phyloP scores from a whole-genome alignment of 2,113 vertebrate species.

The Pachycephala philippinensis region DNA sequence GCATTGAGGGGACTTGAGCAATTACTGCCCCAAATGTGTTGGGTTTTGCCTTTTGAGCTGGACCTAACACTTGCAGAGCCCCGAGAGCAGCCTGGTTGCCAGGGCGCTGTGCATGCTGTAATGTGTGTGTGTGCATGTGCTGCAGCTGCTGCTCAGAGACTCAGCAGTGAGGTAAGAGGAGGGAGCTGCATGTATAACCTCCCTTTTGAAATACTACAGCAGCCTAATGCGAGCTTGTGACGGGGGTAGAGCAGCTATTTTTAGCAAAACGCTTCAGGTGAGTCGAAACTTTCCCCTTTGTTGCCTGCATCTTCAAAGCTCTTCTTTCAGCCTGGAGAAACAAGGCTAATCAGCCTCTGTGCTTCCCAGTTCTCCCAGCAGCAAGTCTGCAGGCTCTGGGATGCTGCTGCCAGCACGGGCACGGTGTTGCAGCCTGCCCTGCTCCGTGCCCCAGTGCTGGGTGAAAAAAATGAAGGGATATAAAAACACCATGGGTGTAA shows the following conservation, averaged over 20 bases:
- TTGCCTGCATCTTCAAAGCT: constrained; percentile 44
- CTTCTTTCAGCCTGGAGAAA: constrained; percentile 3
- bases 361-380: not conserved
- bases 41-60: not conserved
- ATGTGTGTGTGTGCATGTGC: not conserved
- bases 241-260: constrained; percentile 10
- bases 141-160: not conserved
- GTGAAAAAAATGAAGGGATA: not conserved
- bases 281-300: constrained; percentile 1
- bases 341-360: not conserved
- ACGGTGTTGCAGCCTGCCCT: not conserved
- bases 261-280: constrained; percentile 41
- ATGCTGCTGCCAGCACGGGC: not conserved
- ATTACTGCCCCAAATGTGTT: not conserved
- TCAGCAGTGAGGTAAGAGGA: not conserved
- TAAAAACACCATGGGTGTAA: not conserved
- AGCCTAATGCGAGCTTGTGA: not conserved
- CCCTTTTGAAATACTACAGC: not conserved
- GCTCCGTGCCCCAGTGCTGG: not conserved
- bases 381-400: not conserved
- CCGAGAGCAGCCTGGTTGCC: not conserved
- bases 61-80: not conserved
- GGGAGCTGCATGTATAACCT: not conserved
- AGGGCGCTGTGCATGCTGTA: not conserved
- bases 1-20: not conserved